Percentiles rank a stretch among this genome's conserved stretches.
These are phyloP conservation scores for Astyanax mexicanus DNA, from an alignment of 2,797 vertebrate species.

Conservation along the genomic window DNA sequence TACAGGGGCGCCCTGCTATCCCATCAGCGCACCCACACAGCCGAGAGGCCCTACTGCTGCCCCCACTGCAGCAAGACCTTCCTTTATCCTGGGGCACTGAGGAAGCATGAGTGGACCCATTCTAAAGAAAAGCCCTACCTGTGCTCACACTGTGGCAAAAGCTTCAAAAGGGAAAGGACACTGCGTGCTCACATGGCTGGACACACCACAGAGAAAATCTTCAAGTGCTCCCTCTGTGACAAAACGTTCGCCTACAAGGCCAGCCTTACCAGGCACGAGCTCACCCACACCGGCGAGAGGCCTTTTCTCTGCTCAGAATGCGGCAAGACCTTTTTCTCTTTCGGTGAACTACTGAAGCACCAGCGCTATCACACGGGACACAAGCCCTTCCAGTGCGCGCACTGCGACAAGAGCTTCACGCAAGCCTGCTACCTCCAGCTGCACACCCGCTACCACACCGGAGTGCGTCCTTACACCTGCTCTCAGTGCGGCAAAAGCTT, in stretches of 20 bases:
- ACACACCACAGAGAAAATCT: constrained; percentile 75
- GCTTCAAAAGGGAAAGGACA: constrained; percentile 76
- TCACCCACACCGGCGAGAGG: constrained; percentile 77
- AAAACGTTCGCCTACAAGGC: constrained; percentile 79
- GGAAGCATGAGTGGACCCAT: constrained; percentile 77
- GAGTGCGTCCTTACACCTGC: constrained; percentile 74
- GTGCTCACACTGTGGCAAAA: constrained; percentile 75
- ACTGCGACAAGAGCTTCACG: constrained; percentile 77
- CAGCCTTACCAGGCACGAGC: constrained; percentile 72
- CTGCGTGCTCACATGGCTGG: constrained; percentile 75
- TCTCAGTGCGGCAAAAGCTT: constrained; percentile 76
- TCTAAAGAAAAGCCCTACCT: constrained; percentile 76
- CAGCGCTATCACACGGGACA: constrained; percentile 80
- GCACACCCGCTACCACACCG: constrained; percentile 78
- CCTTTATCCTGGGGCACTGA: constrained; percentile 72
- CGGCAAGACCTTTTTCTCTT: constrained; percentile 77
- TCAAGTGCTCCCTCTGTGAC: constrained; percentile 74
- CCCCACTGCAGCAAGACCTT: constrained; percentile 74
- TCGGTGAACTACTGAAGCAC: constrained; percentile 76
- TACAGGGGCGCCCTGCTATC: constrained; percentile 72
- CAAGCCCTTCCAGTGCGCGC: constrained; percentile 76
- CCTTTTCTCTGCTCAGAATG: constrained; percentile 79
- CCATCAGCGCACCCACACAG: constrained; percentile 72
- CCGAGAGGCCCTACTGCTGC: constrained; percentile 72
- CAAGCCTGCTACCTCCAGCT: constrained; percentile 80